A percentile compares a stretch with the other conserved stretches of the same genome.
These are phyloP conservation scores for Hydrolagus colliei DNA, from an alignment of 2,797 vertebrate genomes.

Conservation along the genomic window DNA sequence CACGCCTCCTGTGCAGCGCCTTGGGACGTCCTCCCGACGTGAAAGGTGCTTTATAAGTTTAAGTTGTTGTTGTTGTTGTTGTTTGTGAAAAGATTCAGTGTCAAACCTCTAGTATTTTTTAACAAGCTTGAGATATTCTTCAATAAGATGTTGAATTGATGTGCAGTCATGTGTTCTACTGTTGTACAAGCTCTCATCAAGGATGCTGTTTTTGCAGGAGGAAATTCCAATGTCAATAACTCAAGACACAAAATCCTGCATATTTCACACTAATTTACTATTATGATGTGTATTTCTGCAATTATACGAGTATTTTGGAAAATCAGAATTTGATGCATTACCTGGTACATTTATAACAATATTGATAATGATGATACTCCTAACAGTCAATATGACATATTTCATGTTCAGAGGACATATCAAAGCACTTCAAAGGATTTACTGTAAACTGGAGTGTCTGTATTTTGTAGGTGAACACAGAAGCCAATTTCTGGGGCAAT, in stretches of 20 bases:
- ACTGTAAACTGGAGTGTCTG: no score
- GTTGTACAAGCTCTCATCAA: neutral
- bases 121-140: neutral
- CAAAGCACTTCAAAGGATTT: no score
- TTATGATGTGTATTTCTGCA: neutral
- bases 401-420: no score
- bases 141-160: neutral
- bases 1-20: no score
- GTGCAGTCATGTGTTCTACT: neutral
- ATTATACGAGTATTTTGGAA: neutral
- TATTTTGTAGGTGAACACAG: no score
- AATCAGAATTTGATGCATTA: neutral
- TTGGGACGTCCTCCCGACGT: no score
- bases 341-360: neutral
- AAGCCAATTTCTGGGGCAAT: no score
- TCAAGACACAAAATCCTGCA: neutral
- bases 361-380: no score
- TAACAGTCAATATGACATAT: no score
- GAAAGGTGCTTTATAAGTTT: no score
- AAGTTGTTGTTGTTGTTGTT: no score
- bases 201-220: neutral
- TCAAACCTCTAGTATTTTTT: neutral
- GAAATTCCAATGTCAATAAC: neutral
- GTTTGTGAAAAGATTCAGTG: neutral
- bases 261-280: neutral